Conservation (phyloP, 2,113 vertebrate species). For the Alligator mississippiensis region DNA sequence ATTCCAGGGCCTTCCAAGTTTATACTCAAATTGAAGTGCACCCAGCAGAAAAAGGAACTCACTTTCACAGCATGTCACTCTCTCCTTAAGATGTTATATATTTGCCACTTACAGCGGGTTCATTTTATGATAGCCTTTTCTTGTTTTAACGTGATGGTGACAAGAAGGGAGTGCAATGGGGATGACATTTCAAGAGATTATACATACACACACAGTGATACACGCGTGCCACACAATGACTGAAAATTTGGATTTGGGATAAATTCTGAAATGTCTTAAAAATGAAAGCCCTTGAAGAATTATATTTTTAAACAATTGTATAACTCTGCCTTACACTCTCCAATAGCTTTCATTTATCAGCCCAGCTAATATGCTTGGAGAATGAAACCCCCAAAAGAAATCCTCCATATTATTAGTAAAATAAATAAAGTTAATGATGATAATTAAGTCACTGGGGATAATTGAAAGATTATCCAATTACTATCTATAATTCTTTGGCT, state of each 20-base stretch:
- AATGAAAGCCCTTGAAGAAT: background rate
- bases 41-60: background rate
- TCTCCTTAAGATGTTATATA: background rate
- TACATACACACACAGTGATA: background rate
- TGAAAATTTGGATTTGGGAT: conserved; percentile 6
- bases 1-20: conserved; percentile 55
- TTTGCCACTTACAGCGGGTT: conserved; percentile 13
- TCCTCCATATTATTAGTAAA: conserved; percentile 61
- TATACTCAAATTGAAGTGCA: background rate
- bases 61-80: conserved; percentile 6
- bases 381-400: conserved; percentile 68
- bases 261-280: conserved; percentile 16
- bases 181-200: conserved; percentile 2
- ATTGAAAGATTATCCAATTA: conserved; percentile 73
- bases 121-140: background rate
- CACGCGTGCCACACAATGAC: background rate
- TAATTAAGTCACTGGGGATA: conserved; percentile 74
- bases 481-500: conserved; percentile 67
- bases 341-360: conserved; percentile 36
- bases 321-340: conserved; percentile 31
- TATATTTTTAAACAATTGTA: conserved; percentile 3
- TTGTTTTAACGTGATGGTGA: background rate
- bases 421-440: conserved; percentile 74
- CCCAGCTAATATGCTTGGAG: conserved; percentile 60
- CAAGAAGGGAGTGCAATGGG: background rate